phyloP scores from a whole-genome alignment of 2,113 vertebrate species.

The Daboia siamensis region DNA sequence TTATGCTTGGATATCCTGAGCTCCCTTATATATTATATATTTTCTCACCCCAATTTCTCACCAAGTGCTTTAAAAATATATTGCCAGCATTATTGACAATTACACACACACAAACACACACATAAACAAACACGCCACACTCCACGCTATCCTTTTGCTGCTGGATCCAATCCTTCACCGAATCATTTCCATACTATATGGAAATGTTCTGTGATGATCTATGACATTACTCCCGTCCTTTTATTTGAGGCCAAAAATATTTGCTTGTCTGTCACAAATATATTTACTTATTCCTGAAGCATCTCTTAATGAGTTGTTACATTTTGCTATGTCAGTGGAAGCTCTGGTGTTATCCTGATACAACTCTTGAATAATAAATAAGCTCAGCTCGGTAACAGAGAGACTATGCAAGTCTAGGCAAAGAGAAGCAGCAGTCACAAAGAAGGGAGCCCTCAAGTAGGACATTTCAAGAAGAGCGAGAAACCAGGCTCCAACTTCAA shows the following conservation, averaged over 20 bases:
- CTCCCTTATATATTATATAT: background rate
- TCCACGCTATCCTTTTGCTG: background rate
- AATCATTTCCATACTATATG: background rate
- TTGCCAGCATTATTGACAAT: background rate
- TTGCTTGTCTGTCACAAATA: background rate
- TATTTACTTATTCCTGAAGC: background rate
- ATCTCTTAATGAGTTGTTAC: constrained; percentile 14
- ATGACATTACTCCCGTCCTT: background rate
- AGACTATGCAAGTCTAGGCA: background rate
- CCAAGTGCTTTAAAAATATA: background rate
- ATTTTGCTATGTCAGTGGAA: background rate
- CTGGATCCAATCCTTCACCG: background rate
- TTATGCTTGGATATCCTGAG: background rate
- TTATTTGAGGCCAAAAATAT: background rate
- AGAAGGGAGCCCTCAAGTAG: background rate
- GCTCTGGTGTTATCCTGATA: background rate
- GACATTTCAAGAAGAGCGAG: background rate
- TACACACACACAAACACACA: background rate
- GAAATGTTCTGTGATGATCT: background rate
- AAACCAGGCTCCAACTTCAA: background rate
- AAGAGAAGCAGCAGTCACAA: background rate
- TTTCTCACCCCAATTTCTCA: background rate
- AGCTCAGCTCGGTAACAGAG: background rate
- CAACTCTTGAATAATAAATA: background rate
- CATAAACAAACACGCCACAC: background rate